These are phyloP conservation scores for Pristionchus exspectatus DNA, from an alignment of 2,888 invertebrate genomes.

Conservation along the genomic window DNA sequence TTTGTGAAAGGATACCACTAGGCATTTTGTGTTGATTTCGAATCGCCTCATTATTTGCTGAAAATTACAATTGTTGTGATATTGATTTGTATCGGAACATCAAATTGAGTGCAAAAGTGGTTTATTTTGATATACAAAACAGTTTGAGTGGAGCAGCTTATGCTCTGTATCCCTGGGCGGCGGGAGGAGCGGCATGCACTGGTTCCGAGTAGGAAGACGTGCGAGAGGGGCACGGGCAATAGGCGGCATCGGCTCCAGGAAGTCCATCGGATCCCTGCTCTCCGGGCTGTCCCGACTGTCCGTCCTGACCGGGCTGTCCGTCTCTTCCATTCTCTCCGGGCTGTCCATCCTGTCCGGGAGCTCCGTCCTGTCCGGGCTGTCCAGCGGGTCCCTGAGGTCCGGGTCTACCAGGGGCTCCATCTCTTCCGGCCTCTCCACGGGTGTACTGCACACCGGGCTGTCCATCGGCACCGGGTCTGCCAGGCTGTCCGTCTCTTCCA, in stretches of 20 bases:
- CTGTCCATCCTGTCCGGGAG: too few species aligned
- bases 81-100: too few species aligned
- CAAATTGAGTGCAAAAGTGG: neutral
- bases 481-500: neutral
- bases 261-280: conserved; percentile 25
- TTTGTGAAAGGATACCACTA: too few species aligned
- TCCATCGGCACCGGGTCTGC: neutral
- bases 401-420: neutral
- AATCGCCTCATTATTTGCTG: too few species aligned
- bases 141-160: neutral
- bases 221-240: conserved; percentile 30
- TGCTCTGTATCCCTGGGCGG: conserved; percentile 4
- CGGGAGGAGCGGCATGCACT: neutral
- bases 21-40: too few species aligned
- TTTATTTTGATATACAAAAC: neutral
- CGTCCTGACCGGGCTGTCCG: neutral
- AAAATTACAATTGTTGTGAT: too few species aligned
- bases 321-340: too few species aligned
- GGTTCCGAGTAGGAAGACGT: conserved; percentile 34
- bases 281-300: neutral
- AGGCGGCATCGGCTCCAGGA: conserved; percentile 27
- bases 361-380: neutral
- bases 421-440: too few species aligned
- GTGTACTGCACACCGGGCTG: neutral
- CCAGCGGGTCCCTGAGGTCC: neutral